Conservation (phyloP, 2,888 invertebrate species). For the Drosophila fulvimacula region DNA sequence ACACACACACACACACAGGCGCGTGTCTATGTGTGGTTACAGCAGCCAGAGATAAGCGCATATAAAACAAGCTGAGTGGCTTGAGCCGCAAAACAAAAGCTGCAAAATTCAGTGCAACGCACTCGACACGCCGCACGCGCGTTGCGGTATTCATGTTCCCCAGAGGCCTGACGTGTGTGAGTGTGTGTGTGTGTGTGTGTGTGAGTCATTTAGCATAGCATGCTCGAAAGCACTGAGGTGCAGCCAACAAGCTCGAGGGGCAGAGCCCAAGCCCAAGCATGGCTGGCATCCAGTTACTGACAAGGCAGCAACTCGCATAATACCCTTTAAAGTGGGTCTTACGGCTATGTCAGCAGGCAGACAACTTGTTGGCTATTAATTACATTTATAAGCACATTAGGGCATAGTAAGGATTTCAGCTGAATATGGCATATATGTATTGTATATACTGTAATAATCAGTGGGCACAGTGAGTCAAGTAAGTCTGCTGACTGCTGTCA, state of each 20-base stretch:
- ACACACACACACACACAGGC: slow-evolving; percentile 11
- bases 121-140: slow-evolving; percentile 69
- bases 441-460: not conserved
- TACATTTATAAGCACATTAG: slow-evolving; percentile 1
- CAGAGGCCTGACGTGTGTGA: slow-evolving; percentile 18
- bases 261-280: slow-evolving; percentile 13
- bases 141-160: slow-evolving; percentile 11
- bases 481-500: not conserved
- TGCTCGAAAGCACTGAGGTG: slow-evolving; percentile 62
- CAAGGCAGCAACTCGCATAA: slow-evolving; percentile 28
- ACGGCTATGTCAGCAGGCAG: not conserved
- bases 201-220: slow-evolving; percentile 71
- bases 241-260: slow-evolving; percentile 51
- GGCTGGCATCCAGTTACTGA: slow-evolving; percentile 25
- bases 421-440: not conserved
- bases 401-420: not conserved
- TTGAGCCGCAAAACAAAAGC: slow-evolving; percentile 75
- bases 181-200: slow-evolving; percentile 20
- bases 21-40: slow-evolving; percentile 25
- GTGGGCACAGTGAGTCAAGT: not conserved
- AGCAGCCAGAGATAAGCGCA: slow-evolving; percentile 75
- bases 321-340: slow-evolving; percentile 15
- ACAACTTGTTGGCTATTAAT: not conserved
- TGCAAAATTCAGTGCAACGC: slow-evolving; percentile 80
- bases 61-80: slow-evolving; percentile 74